Percentiles rank a stretch among this genome's conserved stretches.
These are phyloP conservation scores for Sebastes dallii DNA, from an alignment of 2,797 vertebrate genomes.

Conservation along the genomic window DNA sequence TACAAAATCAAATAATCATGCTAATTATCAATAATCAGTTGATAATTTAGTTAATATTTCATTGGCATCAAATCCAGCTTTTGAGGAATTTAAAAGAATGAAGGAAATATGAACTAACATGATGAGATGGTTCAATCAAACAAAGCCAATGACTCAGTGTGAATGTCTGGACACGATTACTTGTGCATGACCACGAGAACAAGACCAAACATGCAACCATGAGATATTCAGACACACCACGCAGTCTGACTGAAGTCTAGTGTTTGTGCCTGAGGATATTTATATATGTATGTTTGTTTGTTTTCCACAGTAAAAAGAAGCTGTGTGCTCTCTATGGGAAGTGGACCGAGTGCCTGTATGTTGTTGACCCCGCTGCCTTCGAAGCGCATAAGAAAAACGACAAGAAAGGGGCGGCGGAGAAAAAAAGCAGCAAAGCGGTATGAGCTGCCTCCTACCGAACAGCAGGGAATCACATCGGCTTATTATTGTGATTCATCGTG, in stretches of 20 bases:
- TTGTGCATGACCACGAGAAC: neutral
- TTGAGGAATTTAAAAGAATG: neutral
- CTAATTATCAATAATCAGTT: constrained; percentile 19
- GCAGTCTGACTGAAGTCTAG: neutral
- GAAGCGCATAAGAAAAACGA: constrained; percentile 93
- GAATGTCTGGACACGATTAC: neutral
- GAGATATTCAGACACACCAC: neutral
- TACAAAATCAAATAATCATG: constrained; percentile 7
- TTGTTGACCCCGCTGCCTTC: constrained; percentile 85
- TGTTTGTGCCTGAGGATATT: constrained; percentile 12
- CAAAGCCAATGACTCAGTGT: too few relatives aligned
- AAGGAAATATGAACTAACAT: too few relatives aligned
- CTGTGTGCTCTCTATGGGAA: constrained; percentile 93
- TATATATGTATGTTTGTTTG: neutral
- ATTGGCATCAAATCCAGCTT: neutral
- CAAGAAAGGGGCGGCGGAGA: constrained; percentile 90
- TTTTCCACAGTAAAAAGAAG: constrained; percentile 90
- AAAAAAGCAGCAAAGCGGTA: constrained; percentile 90
- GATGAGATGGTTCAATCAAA: neutral
- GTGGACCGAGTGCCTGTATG: constrained; percentile 96
- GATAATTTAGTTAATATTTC: neutral
- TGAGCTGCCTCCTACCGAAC: neutral
- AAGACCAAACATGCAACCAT: neutral
- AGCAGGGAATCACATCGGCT: neutral
- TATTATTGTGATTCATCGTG: neutral